Conservation (phyloP, 2,888 invertebrate species). For the Eulithis testata region DNA sequence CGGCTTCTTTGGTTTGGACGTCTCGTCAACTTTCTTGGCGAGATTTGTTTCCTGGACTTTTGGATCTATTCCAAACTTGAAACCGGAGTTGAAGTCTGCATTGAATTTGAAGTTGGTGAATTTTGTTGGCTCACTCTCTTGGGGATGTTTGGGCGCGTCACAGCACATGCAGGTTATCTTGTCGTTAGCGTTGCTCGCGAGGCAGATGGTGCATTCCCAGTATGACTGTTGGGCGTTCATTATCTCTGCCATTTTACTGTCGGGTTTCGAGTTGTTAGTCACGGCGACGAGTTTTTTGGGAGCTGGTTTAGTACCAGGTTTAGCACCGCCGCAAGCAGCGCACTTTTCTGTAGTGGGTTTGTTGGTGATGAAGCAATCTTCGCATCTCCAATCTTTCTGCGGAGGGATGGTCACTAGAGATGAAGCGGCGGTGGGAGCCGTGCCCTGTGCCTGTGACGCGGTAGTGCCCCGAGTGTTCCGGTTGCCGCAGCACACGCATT, state of each 20-base stretch:
- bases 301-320: slow-evolving; percentile 43
- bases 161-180: slow-evolving; percentile 66
- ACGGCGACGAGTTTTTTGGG: slow-evolving; percentile 14
- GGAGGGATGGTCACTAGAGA: background rate
- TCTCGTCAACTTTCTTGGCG: slow-evolving; percentile 41
- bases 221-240: slow-evolving; percentile 54
- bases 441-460: background rate
- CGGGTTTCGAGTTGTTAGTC: slow-evolving; percentile 31
- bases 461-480: slow-evolving; percentile 43
- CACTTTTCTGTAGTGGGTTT: slow-evolving; percentile 56
- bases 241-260: slow-evolving; percentile 50
- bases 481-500: slow-evolving; percentile 59
- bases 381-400: slow-evolving; percentile 51
- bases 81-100: slow-evolving; percentile 48
- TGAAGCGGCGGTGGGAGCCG: background rate
- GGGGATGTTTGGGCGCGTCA: slow-evolving; percentile 49
- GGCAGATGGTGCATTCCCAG: slow-evolving; percentile 71
- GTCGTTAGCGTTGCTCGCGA: slow-evolving; percentile 63
- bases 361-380: slow-evolving; percentile 62
- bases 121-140: slow-evolving; percentile 12
- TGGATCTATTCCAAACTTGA: slow-evolving; percentile 71
- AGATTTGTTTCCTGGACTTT: slow-evolving; percentile 50
- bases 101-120: slow-evolving; percentile 59
- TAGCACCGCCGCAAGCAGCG: slow-evolving; percentile 57
- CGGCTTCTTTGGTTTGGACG: slow-evolving; percentile 37